Base-by-base conservation (phyloP, 1,140 invertebrate species). In the Ganaspis sp. region DNA sequence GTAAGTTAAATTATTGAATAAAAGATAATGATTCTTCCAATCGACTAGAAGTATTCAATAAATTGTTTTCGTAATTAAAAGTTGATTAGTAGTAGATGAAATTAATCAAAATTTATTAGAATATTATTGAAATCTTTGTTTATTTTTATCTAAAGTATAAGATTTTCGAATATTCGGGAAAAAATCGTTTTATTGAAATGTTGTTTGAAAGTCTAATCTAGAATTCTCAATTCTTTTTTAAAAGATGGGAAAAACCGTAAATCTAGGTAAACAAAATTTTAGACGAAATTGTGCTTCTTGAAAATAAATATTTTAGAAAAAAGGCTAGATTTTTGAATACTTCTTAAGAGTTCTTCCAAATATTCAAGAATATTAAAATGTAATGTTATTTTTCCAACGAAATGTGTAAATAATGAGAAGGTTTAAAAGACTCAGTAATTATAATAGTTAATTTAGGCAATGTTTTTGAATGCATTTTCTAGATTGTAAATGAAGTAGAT, bases 401-500 rank as follows among this genome's bases (percentile, higher is more conserved):
- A 29, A 64, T 15, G 15, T 29, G 58, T 64, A 64, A 64, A 29
- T 64, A 64, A 26, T 29, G 8, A 15, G 26, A 64, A 34, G 11
- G 4, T 64, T 29, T 26, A 29, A 64, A 64, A 64, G 58, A 64
- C 58, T 64, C 15, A 29, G 29, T 29, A 29, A 64, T n/a, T 26
- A 2, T 64, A 64, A 26, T 29, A 58, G n/a, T 45, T 45, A 64
- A 64, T 64, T 34, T 29, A 64, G 26, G 23, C 23, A 64, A 29
- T 29, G 58, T 34, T 29, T 64, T 64, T 29, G n/a, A 64, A 64
- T 64, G 26, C 26, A 58, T 26, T 64, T 64, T 64, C n/a, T 64
- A 29, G 58, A 64, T 64, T 29, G n/a, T 29, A n/a, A 4, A 64
- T 0, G 9, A 64, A 29, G 9, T 64, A 64, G 23, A n/a, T 29